A percentile compares a stretch with the other conserved stretches of the same genome.
These are phyloP conservation scores for Myripristis murdjan DNA, from an alignment of 2,797 vertebrate genomes.

Conservation along the genomic window DNA sequence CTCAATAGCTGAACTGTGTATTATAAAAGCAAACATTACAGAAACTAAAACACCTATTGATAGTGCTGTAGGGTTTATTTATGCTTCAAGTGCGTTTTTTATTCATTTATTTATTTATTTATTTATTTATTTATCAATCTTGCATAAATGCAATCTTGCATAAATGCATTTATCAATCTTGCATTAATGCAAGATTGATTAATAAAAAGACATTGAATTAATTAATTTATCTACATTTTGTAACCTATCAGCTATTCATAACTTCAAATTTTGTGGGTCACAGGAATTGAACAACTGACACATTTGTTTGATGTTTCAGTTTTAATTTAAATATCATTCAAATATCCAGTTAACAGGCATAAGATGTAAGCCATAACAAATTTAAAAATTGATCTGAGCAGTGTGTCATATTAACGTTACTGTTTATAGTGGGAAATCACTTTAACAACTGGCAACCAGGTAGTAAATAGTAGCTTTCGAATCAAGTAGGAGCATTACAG, in stretches of 20 bases:
- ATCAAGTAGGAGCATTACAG: neutral
- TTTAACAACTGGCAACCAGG: neutral
- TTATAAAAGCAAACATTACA: neutral
- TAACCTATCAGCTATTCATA: too few relatives aligned
- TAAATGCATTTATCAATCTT: too few relatives aligned
- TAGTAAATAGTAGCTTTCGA: neutral
- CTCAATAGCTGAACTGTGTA: neutral
- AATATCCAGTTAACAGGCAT: neutral
- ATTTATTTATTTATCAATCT: too few relatives aligned
- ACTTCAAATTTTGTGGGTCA: too few relatives aligned
- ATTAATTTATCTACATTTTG: too few relatives aligned
- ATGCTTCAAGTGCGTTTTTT: too few relatives aligned
- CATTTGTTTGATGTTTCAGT: neutral
- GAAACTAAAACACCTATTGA: too few relatives aligned
- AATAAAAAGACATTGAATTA: too few relatives aligned
- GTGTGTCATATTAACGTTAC: neutral
- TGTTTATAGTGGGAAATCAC: neutral
- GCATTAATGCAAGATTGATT: too few relatives aligned
- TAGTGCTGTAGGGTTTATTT: too few relatives aligned
- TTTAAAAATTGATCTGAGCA: neutral
- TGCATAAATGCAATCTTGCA: too few relatives aligned
- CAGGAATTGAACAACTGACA: neutral
- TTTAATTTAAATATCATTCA: neutral
- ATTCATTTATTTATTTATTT: too few relatives aligned
- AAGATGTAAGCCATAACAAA: neutral